Evolutionary conservation across 2,113 vertebrate species (phyloP).

Genomic region (Sylvietta virens): DNA sequence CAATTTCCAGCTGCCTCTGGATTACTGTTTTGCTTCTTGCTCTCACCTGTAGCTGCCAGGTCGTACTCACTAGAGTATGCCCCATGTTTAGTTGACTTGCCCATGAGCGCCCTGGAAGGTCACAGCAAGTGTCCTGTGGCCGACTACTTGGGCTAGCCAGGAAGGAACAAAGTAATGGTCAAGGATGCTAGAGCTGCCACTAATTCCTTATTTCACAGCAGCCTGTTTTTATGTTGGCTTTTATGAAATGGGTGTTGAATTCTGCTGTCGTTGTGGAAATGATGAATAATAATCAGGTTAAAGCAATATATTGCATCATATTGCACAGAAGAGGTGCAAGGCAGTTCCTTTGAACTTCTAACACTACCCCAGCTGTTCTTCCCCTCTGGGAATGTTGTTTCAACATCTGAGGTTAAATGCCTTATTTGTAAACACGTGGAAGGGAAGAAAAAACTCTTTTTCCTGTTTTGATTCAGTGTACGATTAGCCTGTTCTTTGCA

Average conservation of each 20-base stretch:
- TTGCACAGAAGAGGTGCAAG: neutral
- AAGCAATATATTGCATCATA: neutral
- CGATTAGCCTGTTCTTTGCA: neutral
- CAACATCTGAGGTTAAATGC: neutral
- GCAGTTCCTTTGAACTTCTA: slow-evolving; percentile 17
- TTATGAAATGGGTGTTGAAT: neutral
- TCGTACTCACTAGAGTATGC: neutral
- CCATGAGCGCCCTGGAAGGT: neutral
- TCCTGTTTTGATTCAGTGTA: neutral
- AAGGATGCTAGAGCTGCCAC: neutral
- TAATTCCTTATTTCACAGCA: neutral
- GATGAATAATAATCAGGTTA: neutral
- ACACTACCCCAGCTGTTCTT: neutral
- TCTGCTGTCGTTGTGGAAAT: neutral
- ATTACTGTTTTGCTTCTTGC: neutral
- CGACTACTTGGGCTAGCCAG: neutral
- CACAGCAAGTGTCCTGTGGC: neutral
- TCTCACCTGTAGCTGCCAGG: neutral
- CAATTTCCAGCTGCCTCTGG: neutral
- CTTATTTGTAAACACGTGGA: slow-evolving; percentile 10
- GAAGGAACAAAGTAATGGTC: neutral
- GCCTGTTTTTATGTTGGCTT: neutral
- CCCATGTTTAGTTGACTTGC: neutral
- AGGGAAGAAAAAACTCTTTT: neutral
- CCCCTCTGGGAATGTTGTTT: neutral